These are phyloP conservation scores for Arctia plantaginis DNA, from an alignment of 2,888 invertebrate genomes.

Conservation along the genomic window DNA sequence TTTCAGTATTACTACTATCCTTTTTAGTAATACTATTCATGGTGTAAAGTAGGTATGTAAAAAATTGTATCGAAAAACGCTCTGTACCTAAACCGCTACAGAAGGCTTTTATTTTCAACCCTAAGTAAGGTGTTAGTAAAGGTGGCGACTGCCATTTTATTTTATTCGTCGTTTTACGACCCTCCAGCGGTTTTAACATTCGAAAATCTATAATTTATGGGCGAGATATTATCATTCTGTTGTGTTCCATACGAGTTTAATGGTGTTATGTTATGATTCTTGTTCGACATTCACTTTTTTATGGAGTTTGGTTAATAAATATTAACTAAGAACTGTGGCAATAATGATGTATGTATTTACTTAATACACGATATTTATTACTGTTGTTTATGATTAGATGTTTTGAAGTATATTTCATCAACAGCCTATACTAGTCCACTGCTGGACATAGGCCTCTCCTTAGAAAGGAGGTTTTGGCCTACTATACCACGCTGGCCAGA, in stretches of 20 bases:
- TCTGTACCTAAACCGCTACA: neutral
- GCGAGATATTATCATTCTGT: constrained; percentile 25
- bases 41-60: neutral
- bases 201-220: constrained; percentile 41
- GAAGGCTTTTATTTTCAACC: constrained; percentile 15
- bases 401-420: no score
- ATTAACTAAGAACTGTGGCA: neutral
- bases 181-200: constrained; percentile 30
- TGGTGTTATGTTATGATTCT: constrained; percentile 18
- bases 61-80: neutral
- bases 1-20: no score
- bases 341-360: neutral
- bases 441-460: no score
- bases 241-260: constrained; percentile 25
- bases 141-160: constrained; percentile 36
- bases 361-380: neutral
- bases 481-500: no score
- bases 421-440: no score
- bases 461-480: no score
- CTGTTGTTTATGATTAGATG: neutral
- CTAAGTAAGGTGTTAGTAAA: constrained; percentile 21
- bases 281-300: neutral
- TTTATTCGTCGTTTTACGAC: constrained; percentile 37
- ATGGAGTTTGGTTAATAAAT: neutral
- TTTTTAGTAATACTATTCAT: no score